phyloP scores from a whole-genome alignment of 2,888 invertebrate genomes.

The Prosapia bicincta region DNA sequence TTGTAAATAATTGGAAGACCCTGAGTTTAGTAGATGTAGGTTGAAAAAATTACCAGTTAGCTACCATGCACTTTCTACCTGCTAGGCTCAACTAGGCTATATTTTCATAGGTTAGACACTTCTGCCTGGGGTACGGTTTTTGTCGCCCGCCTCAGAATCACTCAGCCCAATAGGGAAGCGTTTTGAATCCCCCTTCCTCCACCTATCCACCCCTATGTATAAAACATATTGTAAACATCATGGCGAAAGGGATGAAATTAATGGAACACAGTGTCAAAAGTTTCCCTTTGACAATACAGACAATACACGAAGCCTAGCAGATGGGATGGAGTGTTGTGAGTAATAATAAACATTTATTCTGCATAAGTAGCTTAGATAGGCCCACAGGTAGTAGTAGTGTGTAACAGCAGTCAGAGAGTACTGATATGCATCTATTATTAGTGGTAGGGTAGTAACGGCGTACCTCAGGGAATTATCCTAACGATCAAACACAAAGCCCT shows the following conservation, averaged over 20 bases:
- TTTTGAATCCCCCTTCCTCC: background rate
- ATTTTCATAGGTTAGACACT: background rate
- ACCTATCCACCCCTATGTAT: background rate
- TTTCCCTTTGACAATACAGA: background rate
- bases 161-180: background rate
- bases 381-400: too few relatives aligned
- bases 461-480: too few relatives aligned
- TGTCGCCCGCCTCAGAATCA: background rate
- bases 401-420: too few relatives aligned
- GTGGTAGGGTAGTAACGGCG: too few relatives aligned
- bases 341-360: too few relatives aligned
- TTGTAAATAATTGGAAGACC: too few relatives aligned
- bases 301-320: background rate
- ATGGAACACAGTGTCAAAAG: background rate
- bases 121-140: background rate
- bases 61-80: too few relatives aligned
- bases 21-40: too few relatives aligned
- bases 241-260: background rate
- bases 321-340: background rate
- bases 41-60: too few relatives aligned
- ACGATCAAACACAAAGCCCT: too few relatives aligned
- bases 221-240: constrained; percentile 2
- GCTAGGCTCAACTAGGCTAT: background rate
- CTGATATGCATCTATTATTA: too few relatives aligned
- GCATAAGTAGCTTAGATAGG: too few relatives aligned